Percentiles rank a stretch among this genome's conserved stretches.
Conservation (phyloP, 2,888 invertebrate genomes). For the Phyto melanocephala region DNA sequence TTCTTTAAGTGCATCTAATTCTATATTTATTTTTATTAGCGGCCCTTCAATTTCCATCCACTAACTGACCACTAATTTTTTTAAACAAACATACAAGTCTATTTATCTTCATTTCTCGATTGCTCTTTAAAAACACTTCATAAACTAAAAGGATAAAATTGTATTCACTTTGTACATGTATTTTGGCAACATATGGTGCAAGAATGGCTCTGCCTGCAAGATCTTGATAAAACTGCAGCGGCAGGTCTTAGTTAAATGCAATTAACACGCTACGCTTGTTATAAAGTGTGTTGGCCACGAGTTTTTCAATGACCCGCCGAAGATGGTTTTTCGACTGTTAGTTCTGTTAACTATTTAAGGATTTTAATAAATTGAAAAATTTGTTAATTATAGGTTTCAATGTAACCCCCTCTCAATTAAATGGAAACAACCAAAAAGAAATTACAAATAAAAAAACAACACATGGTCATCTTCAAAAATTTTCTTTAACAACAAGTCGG, state of each 20-base stretch:
- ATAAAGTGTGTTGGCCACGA: constrained; percentile 67
- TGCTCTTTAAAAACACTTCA: constrained; percentile 24
- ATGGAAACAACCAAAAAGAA: not conserved
- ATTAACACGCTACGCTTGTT: constrained; percentile 76
- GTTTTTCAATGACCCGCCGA: constrained; percentile 47
- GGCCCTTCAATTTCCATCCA: constrained; percentile 32
- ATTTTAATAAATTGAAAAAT: constrained; percentile 60
- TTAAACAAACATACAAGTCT: constrained; percentile 68
- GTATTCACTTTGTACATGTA: not conserved
- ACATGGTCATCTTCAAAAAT: constrained; percentile 66
- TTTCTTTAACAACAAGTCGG: not conserved
- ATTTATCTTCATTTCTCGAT: constrained; percentile 69
- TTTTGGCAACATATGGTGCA: constrained; percentile 69
- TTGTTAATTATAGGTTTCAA: constrained; percentile 56
- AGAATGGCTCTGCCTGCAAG: constrained; percentile 29
- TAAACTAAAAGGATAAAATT: constrained; percentile 42
- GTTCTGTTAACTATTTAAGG: constrained; percentile 45
- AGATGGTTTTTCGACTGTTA: not conserved
- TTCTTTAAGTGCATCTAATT: constrained; percentile 14
- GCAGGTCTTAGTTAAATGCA: constrained; percentile 72
- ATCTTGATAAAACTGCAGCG: constrained; percentile 64
- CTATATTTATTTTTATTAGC: constrained; percentile 36
- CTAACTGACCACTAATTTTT: constrained; percentile 70
- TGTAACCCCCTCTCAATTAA: constrained; percentile 46
- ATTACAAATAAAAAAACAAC: constrained; percentile 55